Evolutionary conservation across 2,888 invertebrate species (phyloP).

Genomic region (Formica aserva): DNA sequence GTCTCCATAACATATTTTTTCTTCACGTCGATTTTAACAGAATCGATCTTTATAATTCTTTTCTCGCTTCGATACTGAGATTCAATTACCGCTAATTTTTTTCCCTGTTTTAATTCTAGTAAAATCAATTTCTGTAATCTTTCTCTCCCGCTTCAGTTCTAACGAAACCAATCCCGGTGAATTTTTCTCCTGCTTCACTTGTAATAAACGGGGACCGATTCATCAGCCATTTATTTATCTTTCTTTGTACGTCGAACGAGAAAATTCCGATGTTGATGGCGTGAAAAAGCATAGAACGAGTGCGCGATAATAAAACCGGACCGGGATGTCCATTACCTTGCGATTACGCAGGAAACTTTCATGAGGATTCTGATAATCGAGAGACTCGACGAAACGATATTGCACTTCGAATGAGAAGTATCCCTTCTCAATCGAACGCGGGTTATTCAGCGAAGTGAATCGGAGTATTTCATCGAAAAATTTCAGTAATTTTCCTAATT

Average conservation of each 20-base stretch:
- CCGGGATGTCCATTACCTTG: slow-evolving; percentile 21
- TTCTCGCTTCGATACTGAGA: not conserved
- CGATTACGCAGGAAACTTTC: slow-evolving; percentile 50
- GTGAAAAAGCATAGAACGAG: slow-evolving; percentile 20
- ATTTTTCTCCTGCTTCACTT: not conserved
- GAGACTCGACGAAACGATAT: slow-evolving; percentile 25
- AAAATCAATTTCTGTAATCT: slow-evolving; percentile 15
- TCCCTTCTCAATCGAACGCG: not conserved
- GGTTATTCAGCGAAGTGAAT: slow-evolving; percentile 38
- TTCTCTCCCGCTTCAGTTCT: not conserved
- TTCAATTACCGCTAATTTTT: slow-evolving; percentile 5
- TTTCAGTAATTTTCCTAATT: slow-evolving; percentile 32
- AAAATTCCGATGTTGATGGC: slow-evolving; percentile 13
- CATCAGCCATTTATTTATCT: slow-evolving; percentile 21
- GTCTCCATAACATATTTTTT: not conserved
- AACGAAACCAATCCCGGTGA: slow-evolving; percentile 11
- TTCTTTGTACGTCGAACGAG: slow-evolving; percentile 3
- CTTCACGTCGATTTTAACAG: not conserved
- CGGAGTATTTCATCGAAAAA: not conserved
- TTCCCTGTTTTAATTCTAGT: not conserved
- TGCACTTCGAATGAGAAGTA: slow-evolving; percentile 21
- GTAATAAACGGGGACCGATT: slow-evolving; percentile 15
- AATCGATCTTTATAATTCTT: not conserved
- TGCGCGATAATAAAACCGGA: slow-evolving; percentile 31
- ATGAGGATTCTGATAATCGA: slow-evolving; percentile 37